These are phyloP conservation scores for Nannobrachium achirus DNA, from an alignment of 2,113 vertebrate species.

Conservation along the genomic window DNA sequence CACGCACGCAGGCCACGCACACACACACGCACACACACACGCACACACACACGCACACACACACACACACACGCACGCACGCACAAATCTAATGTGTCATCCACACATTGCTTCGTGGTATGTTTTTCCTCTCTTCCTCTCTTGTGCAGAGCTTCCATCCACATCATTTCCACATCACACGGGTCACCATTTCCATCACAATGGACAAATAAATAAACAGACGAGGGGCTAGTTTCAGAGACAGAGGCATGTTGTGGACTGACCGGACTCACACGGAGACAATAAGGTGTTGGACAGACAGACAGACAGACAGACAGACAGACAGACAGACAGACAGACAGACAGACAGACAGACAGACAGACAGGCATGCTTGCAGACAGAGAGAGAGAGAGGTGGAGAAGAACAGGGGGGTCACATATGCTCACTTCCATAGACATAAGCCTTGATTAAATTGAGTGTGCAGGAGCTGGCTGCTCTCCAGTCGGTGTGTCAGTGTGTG, in stretches of 20 bases:
- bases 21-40: slow-evolving; percentile 2
- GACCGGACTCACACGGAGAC: no score
- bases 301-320: not conserved
- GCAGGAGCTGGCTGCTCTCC: slow-evolving; percentile 67
- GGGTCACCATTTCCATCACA: no score
- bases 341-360: slow-evolving; percentile 39
- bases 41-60: not conserved
- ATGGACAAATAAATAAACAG: no score
- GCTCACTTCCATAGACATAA: slow-evolving; percentile 76
- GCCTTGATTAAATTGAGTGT: slow-evolving; percentile 80
- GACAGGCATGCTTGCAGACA: slow-evolving; percentile 26
- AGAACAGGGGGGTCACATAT: slow-evolving; percentile 73
- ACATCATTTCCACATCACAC: no score
- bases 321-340: slow-evolving; percentile 2
- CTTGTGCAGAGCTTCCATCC: no score
- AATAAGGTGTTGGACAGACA: not conserved
- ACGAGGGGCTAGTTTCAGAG: no score
- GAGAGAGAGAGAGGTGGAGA: slow-evolving; percentile 5
- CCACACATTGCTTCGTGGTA: not conserved
- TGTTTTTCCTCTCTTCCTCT: no score
- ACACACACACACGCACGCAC: slow-evolving; percentile 7
- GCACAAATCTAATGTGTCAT: slow-evolving; percentile 18
- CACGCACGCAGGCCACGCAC: not conserved
- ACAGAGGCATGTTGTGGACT: no score
- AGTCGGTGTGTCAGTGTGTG: slow-evolving; percentile 56